Conservation (phyloP, 2,888 invertebrate species). For the Alviniconcha strummeri region DNA sequence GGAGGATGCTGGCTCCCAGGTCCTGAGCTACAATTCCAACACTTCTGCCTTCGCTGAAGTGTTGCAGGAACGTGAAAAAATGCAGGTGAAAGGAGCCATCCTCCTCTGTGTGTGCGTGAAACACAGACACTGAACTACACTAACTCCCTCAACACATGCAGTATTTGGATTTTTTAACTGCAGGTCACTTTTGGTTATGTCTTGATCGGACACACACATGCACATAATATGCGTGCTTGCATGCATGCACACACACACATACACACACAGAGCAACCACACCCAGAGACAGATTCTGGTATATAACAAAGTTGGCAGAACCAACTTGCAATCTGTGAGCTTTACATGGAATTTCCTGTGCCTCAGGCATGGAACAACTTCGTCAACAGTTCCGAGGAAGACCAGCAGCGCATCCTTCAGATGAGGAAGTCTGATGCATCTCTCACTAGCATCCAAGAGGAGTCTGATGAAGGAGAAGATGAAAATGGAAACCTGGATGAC, state of each 20-base stretch:
- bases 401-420: slow-evolving; percentile 24
- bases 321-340: too few species aligned
- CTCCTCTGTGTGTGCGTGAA: too few species aligned
- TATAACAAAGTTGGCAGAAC: too few species aligned
- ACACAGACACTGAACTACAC: too few species aligned
- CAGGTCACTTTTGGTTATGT: neutral
- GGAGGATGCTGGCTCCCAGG: neutral
- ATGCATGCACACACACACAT: neutral
- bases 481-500: slow-evolving; percentile 19
- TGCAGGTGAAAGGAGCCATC: slow-evolving; percentile 23
- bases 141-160: too few species aligned
- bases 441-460: slow-evolving; percentile 28
- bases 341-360: neutral
- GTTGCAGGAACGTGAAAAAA: slow-evolving; percentile 18
- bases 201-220: neutral
- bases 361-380: slow-evolving; percentile 31
- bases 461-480: slow-evolving; percentile 8
- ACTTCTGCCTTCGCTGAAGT: slow-evolving; percentile 16
- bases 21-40: too few species aligned
- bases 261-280: too few species aligned
- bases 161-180: too few species aligned
- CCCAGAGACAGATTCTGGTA: too few species aligned
- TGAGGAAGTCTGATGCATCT: neutral
- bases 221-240: neutral
- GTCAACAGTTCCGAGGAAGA: slow-evolving; percentile 31